Evolutionary conservation across 2,113 vertebrate species (phyloP), one percentile per base, ranked within the genome.

Genomic region (Oceanites oceanicus): DNA sequence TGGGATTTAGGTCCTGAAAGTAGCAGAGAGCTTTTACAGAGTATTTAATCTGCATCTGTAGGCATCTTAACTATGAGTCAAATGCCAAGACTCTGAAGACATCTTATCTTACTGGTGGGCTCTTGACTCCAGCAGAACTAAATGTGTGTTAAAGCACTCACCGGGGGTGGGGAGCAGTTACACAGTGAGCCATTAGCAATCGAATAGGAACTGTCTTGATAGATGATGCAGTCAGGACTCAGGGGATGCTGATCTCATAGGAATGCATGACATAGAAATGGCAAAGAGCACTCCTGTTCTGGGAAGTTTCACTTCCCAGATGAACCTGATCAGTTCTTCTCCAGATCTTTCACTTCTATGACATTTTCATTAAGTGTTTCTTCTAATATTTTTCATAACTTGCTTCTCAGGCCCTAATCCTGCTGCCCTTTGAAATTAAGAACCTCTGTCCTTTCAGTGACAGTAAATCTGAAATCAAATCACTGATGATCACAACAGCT

Each of bases 241-340:
- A 20, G 47, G 74, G 87, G 78, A 91, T 38, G 85, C 56, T 93
- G 81, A 92, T 83, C 80, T 95, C 93, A 86, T 52, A 79, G 62
- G 47, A 61, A 62, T 4, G 42, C 16, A 29, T 45, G 65, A n/a
- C 73, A 80, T 7, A 87, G 61, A 90, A 79, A 56, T n/a, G 58
- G 67, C 86, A 86, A 85, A 83, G 79, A 84, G 82, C 63, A 34
- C 26, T 62, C n/a, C 40, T 66, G 8, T 73, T 49, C 65, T 55
- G 55, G 73, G 77, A 78, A 86, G 61, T 61, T 29, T 65, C 47
- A 23, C 66, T 67, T 75, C 52, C 55, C 16, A 23, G 5, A 19
- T 29, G 53, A 71, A 29, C 67, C 68, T 34, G 19, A 26, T 55
- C 42, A 6, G 34, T 50, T 91, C 23, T 36, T 75, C 72, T 84